Base-by-base conservation (phyloP, 35 echinoderm and acorn worm genomes). In the Strongylocentrotus purpuratus region DNA sequence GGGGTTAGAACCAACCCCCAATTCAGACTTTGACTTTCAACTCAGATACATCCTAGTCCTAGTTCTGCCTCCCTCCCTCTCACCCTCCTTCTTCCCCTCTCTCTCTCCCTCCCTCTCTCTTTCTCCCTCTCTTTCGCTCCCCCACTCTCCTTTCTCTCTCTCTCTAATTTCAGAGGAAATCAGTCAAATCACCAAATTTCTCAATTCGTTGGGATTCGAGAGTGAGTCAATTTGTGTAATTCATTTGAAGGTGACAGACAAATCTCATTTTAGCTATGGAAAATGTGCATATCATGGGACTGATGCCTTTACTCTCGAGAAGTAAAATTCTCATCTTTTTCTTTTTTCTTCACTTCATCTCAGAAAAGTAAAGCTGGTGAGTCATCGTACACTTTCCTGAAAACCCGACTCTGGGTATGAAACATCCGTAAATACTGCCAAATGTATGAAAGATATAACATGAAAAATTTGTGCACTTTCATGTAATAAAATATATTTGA, bases 161-260 rank as follows among this genome's bases (percentile, higher is more conserved):
- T 89, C 87, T 89, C 87, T 89, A 33, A 89, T 89, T 46, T 89
- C 65, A 31, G 65, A 78, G 65, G 65, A 78, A 78, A 78, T 78
- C 65, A 78, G 65, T 78, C 65, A 78, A 78, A 78, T 78, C 65
- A 78, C 65, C 65, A 78, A 78, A 78, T 78, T 78, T 78, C 65
- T 78, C 65, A 78, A 78, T 78, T 78, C 65, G 65, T 78, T 78
- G 65, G 20, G 65, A 78, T 78, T 78, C 65, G 22, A 78, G 65
- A 78, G 65, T 78, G 65, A 78, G 65, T 78, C 65, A 78, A 78
- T 78, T 78, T 78, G 65, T 78, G 65, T 78, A 78, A 78, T 78
- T 78, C 65, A 78, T 78, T 78, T 78, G 65, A 78, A 78, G 65
- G 65, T 78, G 65, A 78, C 65, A 78, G 65, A 78, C 65, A 78